Evolutionary conservation across 1,140 invertebrate genomes (phyloP), one percentile per base, ranked within the genome.

Genomic region (Drosophila kikkawai): DNA sequence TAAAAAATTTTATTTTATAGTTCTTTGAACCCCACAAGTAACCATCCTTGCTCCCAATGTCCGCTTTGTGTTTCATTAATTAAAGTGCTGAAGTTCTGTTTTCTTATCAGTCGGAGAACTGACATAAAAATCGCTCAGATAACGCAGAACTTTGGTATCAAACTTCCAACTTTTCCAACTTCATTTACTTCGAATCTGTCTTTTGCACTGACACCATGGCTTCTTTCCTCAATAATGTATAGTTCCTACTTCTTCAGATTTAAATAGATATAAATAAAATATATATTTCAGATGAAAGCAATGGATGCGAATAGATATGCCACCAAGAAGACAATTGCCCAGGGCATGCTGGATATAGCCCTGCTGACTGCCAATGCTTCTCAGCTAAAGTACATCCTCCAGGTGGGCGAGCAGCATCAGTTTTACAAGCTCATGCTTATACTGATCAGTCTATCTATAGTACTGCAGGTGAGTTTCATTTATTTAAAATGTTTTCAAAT

Each of bases 321-420:
- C 0, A 97, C 97, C 2, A 97, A 97, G 92, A 97, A 98, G 93
- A 97, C 97, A 0, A 96, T 97, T 44, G 96, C 97, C 0, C 97
- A 97, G 92, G 96, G 96, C 13, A 95, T 97, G 94, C 93, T 97
- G 75, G 96, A 97, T 84, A 96, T 97, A 63, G 96, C 96, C 0
- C 92, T 97, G 45, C 93, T 97, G 36, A 96, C 96, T 1, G 96
- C 96, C 3, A 97, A 98, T 91, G 97, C 97, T n/a, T 97, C 96
- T 0, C 97, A 98, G 85, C 93, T 98, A 9, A 98, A 98, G 93
- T 97, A 97, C 81, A 95, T 98, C 15, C 94, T 98, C 0, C 96
- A 97, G 94, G 95, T 97, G 6, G 96, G 96, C 26, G 94, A 96
- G 17, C 95, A 96, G 80, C 97, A 97, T 91, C 96, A 97, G 90